phyloP scores from a whole-genome alignment of 2,113 vertebrate species.

The Cettia cetti region DNA sequence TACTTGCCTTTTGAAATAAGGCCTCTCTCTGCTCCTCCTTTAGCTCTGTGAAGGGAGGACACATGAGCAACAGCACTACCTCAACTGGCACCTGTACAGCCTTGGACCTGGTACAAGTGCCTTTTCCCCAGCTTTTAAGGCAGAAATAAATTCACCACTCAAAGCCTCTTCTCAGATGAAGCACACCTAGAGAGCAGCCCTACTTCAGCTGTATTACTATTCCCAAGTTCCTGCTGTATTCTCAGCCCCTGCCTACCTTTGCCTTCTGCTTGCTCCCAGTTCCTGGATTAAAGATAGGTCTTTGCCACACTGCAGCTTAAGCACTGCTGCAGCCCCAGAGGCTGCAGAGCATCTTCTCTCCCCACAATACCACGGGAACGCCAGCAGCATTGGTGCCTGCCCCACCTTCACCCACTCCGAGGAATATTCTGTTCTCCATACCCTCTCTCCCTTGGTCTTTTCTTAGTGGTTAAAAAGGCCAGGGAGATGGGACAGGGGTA shows the following conservation, averaged over 20 bases:
- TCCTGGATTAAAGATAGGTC: no score
- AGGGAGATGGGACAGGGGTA: no score
- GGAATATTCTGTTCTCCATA: fast-evolving
- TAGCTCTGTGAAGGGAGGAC: not conserved
- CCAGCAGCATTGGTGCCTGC: not conserved
- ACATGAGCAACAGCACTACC: not conserved
- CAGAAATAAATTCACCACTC: not conserved
- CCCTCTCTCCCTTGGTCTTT: no score
- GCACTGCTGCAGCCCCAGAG: not conserved
- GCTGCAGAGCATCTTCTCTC: not conserved
- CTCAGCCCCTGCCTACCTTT: not conserved
- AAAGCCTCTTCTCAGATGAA: not conserved
- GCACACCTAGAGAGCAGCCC: not conserved
- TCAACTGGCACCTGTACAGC: no score
- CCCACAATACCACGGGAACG: not conserved
- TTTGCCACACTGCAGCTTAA: not conserved
- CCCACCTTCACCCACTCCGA: fast-evolving
- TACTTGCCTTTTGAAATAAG: not conserved
- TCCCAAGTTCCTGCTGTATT: not conserved
- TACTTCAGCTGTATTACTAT: not conserved
- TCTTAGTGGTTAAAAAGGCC: no score
- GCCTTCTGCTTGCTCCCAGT: not conserved
- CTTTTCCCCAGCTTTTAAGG: not conserved
- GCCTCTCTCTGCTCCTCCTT: not conserved
- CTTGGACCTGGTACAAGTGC: fast-evolving